These are phyloP conservation scores for Rhagologus leucostigma DNA, from an alignment of 2,113 vertebrate species.

Conservation along the genomic window DNA sequence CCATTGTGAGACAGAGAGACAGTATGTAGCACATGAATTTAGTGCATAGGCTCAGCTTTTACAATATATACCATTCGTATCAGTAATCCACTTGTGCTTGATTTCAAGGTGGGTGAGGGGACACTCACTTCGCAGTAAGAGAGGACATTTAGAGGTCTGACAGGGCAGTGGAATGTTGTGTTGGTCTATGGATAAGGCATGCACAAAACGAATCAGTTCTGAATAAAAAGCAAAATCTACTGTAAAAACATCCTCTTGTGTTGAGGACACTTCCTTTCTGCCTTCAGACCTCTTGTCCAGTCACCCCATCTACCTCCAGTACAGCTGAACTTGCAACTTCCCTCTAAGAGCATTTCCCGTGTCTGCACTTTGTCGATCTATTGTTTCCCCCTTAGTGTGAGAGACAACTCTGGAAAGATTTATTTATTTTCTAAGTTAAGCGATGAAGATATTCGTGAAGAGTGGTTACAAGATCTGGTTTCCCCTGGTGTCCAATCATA, in stretches of 20 bases:
- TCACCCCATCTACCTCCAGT: neutral
- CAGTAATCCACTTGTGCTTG: neutral
- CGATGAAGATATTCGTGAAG: neutral
- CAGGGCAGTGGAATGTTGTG: neutral
- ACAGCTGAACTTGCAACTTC: neutral
- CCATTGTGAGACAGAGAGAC: neutral
- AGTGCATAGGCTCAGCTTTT: neutral
- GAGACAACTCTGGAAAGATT: neutral
- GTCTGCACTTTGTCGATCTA: neutral
- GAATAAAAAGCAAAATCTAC: neutral
- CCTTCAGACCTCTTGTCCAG: neutral
- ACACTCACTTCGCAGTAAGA: neutral
- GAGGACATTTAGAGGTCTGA: neutral
- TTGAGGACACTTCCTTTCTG: neutral
- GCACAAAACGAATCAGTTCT: neutral
- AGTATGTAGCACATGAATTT: neutral
- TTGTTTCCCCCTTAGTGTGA: neutral
- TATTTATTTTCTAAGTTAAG: neutral
- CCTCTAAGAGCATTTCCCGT: neutral
- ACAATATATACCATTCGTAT: accelerated
- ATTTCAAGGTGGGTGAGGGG: neutral
- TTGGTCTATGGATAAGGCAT: neutral
- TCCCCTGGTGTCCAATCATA: neutral
- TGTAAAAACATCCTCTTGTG: neutral
- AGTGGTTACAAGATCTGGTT: neutral